Conservation (phyloP, 1,140 invertebrate genomes). For the Campoletis sonorensis region DNA sequence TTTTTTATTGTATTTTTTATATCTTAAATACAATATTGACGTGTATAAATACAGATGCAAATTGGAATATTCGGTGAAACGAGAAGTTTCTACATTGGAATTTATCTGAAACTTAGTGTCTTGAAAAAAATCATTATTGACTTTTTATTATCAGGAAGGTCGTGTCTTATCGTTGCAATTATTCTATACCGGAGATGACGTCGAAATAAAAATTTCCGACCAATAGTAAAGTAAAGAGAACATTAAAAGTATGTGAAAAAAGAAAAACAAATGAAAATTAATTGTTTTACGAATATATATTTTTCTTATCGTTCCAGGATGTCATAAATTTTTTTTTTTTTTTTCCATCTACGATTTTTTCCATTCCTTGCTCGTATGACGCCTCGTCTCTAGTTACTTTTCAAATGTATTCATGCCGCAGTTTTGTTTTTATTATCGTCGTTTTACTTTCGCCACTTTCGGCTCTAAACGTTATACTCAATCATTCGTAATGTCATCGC, state of each 20-base stretch:
- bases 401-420: no score
- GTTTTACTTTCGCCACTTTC: not conserved
- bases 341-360: no score
- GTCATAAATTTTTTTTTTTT: not conserved
- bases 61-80: not conserved
- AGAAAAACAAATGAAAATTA: no score
- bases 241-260: not conserved
- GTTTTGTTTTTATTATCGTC: not conserved
- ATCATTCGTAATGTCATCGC: no score
- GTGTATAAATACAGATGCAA: not conserved
- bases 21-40: no score
- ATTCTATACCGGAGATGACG: not conserved
- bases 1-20: no score
- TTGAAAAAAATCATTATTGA: not conserved
- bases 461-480: not conserved
- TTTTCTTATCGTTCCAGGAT: not conserved
- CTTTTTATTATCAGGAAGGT: not conserved
- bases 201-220: not conserved
- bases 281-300: not conserved
- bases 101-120: not conserved
- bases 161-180: constrained; percentile 1
- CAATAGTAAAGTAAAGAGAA: constrained; percentile 6
- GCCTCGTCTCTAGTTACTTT: no score
- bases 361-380: no score
- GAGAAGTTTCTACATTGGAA: not conserved